Evolutionary conservation across 2,888 invertebrate genomes (phyloP), one percentile per base, ranked within the genome.

Genomic region (Camptogramma bilineatum): DNA sequence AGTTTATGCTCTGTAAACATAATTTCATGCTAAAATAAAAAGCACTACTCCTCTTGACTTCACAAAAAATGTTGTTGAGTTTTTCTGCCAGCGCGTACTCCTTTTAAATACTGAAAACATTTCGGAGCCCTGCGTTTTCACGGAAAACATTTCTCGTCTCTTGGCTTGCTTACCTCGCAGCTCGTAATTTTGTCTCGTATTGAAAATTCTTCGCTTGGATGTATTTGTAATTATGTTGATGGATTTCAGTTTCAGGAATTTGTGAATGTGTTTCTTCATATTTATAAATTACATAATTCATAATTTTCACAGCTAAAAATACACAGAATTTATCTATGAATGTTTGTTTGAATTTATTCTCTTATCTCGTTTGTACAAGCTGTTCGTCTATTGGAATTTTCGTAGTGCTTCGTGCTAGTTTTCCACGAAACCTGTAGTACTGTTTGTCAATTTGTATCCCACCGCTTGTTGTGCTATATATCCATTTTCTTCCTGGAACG

Each of bases 41-140:
- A 73, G 71, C 70, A 70, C 68, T 72, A 66, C 66, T 62, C 47
- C 81, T 77, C 80, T 79, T 80, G 76, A 80, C 77, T 83, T 74
- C 73, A 74, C 76, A 77, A 85, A 77, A 84, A 86, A 86, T 84
- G 79, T 81, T 75, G 75, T 77, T 66, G 79, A 80, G 80, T 82
- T 86, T 87, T 87, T 84, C 78, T 74, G 77, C 77, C 75, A 61
- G 24, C 64, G 54, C 58, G 52, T 57, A 70, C 72, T 75, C 74
- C 80, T 83, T 80, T 85, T 81, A 83, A 85, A 83, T 82, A 81
- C 80, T 82, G 77, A 80, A 87, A 85, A 86, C 84, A 85, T 88
- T 87, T 87, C 75, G 83, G 79, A 79, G 80, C 73, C 77, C 80
- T 83, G 86, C 75, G 84, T 86, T 85, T 84, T 75, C 69, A 78